A percentile compares a stretch with the other conserved stretches of the same genome.
Evolutionary conservation across 2,888 invertebrate species (phyloP).

Genomic region (Leucania comma): DNA sequence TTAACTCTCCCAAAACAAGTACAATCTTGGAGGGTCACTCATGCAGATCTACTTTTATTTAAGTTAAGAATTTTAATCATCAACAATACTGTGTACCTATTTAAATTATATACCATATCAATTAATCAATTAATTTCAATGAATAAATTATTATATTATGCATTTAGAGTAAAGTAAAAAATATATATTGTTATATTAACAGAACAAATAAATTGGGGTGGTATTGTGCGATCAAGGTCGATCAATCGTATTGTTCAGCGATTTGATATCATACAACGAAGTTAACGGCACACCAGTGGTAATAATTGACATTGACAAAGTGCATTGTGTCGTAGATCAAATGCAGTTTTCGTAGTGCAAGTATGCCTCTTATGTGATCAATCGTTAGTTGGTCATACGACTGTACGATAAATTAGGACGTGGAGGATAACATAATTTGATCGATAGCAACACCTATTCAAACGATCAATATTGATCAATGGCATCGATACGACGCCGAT

Average conservation of each 20-base stretch:
- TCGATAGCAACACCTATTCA: background rate
- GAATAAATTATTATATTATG: constrained; percentile 42
- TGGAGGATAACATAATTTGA: constrained; percentile 9
- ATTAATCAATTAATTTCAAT: constrained; percentile 53
- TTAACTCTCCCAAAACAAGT: constrained; percentile 15
- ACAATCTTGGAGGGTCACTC: constrained; percentile 12
- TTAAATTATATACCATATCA: constrained; percentile 56
- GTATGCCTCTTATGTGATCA: background rate
- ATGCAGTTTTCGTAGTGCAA: background rate
- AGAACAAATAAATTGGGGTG: constrained; percentile 32
- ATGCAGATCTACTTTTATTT: constrained; percentile 24
- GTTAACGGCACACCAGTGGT: background rate
- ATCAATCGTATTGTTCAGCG: constrained; percentile 1
- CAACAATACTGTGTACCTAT: constrained; percentile 54
- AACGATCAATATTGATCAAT: constrained; percentile 2
- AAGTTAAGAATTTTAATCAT: constrained; percentile 41
- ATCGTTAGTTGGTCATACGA: background rate
- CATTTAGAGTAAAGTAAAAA: constrained; percentile 38
- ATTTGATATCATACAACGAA: constrained; percentile 1
- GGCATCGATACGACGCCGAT: background rate
- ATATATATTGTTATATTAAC: constrained; percentile 21
- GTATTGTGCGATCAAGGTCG: constrained; percentile 21
- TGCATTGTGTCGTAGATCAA: background rate
- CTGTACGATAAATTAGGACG: background rate
- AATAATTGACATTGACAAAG: background rate